These are phyloP conservation scores for Athene cunicularia DNA, from an alignment of 2,113 vertebrate genomes.

Conservation along the genomic window DNA sequence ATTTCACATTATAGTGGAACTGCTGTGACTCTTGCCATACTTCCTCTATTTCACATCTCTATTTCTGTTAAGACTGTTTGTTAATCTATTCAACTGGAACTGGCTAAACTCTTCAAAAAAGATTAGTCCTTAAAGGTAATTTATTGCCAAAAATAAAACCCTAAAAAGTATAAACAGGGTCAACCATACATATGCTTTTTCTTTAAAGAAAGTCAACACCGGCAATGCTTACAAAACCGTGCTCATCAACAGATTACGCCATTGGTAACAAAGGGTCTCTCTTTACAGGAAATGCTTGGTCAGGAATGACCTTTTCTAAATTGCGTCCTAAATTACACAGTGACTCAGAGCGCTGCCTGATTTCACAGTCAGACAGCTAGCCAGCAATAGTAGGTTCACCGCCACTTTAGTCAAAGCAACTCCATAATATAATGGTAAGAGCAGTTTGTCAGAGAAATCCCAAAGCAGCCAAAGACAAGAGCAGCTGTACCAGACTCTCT, in stretches of 20 bases:
- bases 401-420: neutral
- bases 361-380: neutral
- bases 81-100: neutral
- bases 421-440: neutral
- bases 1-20: neutral
- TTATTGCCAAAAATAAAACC: neutral
- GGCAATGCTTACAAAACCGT: neutral
- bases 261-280: neutral
- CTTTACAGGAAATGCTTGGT: slow-evolving; percentile 54
- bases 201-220: neutral
- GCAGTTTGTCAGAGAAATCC: neutral
- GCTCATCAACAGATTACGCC: neutral
- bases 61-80: neutral
- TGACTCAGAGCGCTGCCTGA: neutral
- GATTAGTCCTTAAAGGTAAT: neutral
- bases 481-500: neutral
- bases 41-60: neutral
- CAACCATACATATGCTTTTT: neutral
- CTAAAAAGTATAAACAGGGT: neutral
- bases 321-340: neutral
- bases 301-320: slow-evolving; percentile 12
- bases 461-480: neutral
- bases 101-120: neutral
- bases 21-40: neutral
- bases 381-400: neutral